Evolutionary conservation across 2,797 vertebrate genomes (phyloP).

Genomic region (Garrulus glandarius): DNA sequence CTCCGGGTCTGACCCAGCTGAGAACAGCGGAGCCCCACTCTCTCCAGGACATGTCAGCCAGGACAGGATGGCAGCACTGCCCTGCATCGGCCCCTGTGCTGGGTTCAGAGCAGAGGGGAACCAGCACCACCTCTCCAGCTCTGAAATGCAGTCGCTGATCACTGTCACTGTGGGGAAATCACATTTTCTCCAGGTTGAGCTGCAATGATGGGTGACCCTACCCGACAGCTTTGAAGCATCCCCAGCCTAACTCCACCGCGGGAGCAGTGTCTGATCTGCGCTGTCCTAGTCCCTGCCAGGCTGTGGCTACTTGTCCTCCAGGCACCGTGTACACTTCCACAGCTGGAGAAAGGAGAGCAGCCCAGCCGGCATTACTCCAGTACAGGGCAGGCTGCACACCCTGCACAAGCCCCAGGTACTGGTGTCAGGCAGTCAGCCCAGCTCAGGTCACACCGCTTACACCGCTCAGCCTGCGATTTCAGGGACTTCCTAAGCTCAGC

Average conservation of each 20-base stretch:
- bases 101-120: neutral
- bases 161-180: neutral
- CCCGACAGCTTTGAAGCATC: neutral
- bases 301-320: neutral
- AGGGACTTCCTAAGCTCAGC: neutral
- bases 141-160: neutral
- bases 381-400: neutral
- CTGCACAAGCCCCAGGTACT: neutral
- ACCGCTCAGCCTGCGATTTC: fast-evolving
- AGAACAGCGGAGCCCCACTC: neutral
- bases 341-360: neutral
- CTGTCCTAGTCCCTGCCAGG: neutral
- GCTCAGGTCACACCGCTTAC: neutral
- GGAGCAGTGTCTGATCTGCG: neutral
- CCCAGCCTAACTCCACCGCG: fast-evolving
- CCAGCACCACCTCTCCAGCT: fast-evolving
- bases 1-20: neutral
- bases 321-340: neutral
- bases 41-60: neutral
- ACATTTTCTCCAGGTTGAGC: neutral
- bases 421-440: neutral
- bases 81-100: fast-evolving
- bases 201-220: fast-evolving
- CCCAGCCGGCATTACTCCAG: neutral
- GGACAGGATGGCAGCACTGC: neutral